Base-by-base conservation (phyloP, 2,113 vertebrate genomes). In the Hyperopisus bebe region DNA sequence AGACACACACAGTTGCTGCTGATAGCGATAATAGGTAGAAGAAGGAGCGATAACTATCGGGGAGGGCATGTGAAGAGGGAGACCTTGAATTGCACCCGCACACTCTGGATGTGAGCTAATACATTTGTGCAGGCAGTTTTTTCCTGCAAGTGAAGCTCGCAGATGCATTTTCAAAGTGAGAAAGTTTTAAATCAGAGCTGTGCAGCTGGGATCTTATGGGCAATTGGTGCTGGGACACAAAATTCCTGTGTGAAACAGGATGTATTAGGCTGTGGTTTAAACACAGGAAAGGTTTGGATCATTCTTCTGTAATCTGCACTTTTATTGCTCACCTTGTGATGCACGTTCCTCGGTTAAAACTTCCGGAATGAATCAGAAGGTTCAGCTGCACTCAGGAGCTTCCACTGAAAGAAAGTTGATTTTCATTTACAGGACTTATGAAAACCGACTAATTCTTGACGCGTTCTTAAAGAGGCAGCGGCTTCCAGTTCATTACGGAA, bases 11-110 rank as follows among this genome's bases (percentile, higher is more conserved):
- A 5, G 17, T 42, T 21, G 47, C 85, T 17, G 50, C 89, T 89
- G 91, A 62, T 83, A 86, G 90, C 11, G 89, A 19, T 90, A 86
- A 91, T 87, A 91, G 92, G 92, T 90, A 88, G 91, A 92, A 91
- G 88, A 91, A 92, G 89, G 87, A 89, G 74, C 90, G 89, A 93
- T 82, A 55, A 53, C 19, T 24, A 88, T 87, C 35, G 42, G 92
- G 90, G 66, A 8, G 35, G 87, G 88, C 90, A 90, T 91, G 90
- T 93, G 91, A 90, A 92, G 74, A 80, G 74, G 35, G n/a, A 80
- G 74, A n/a, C 39, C 6, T 80, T 13, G 31, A 77, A 19, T 39
- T 80, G 74, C 74, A 19, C 17, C 15, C 5, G 1, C 31, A 39
- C 31, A 74, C 2, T 58, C 74, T 90, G 89, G 89, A 84, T 27